Conservation (phyloP, 2,113 vertebrate genomes). For the Promerops cafer region DNA sequence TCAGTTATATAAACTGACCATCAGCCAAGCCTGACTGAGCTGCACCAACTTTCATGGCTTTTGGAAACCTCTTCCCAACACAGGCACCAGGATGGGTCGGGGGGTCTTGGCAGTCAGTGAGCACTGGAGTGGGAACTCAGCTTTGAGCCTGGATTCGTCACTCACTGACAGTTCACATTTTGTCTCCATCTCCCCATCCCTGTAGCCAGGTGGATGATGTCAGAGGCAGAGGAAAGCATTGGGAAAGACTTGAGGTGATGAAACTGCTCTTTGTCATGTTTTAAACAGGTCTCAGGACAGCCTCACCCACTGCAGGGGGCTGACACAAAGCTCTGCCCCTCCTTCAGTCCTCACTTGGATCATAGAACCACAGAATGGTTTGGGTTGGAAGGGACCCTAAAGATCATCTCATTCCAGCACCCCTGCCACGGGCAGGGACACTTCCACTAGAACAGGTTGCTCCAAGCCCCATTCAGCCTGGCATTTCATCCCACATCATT, state of each 20-base stretch:
- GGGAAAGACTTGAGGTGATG: not conserved
- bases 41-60: accelerated
- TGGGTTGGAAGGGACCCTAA: not conserved
- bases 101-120: not conserved
- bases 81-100: not conserved
- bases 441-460: not conserved
- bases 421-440: not conserved
- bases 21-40: not conserved
- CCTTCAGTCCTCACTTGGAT: not conserved
- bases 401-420: too few relatives aligned
- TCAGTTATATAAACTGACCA: not conserved
- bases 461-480: not conserved
- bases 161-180: not conserved
- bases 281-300: not conserved
- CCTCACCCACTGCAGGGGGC: not conserved
- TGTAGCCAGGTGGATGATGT: not conserved
- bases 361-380: not conserved
- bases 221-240: not conserved
- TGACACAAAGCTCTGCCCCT: not conserved
- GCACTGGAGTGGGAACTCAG: not conserved
- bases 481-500: not conserved
- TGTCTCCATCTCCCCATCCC: not conserved
- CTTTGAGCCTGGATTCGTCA: accelerated
- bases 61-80: not conserved
- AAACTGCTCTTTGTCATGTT: not conserved